A percentile compares a stretch with the other conserved stretches of the same genome.
These are phyloP conservation scores for Euzetes globulus DNA, from an alignment of 2,888 invertebrate species.

Conservation along the genomic window DNA sequence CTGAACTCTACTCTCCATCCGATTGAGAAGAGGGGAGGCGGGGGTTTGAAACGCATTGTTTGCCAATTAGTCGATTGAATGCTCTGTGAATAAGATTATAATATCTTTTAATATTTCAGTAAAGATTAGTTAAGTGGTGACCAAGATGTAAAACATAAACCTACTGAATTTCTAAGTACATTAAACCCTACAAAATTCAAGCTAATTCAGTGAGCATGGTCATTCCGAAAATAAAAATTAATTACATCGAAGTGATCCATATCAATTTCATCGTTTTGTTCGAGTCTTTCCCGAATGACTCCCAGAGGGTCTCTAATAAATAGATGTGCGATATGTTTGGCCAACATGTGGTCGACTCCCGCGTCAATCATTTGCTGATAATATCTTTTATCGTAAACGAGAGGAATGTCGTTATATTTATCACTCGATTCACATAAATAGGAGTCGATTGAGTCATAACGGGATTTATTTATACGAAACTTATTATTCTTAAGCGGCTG, in stretches of 20 bases:
- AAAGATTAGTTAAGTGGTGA: too few relatives aligned
- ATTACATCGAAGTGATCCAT: conserved; percentile 95
- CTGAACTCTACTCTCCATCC: conserved; percentile 99
- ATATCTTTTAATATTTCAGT: too few relatives aligned
- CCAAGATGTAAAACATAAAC: too few relatives aligned
- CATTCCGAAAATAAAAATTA: too few relatives aligned
- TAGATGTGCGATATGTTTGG: conserved; percentile 92
- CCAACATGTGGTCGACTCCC: conserved; percentile 81
- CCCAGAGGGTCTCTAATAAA: conserved; percentile 96
- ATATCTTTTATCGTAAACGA: conserved; percentile 74
- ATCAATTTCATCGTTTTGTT: conserved; percentile 86
- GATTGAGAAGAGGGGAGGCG: conserved; percentile 81
- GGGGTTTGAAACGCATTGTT: conserved; percentile 97
- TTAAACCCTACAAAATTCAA: too few relatives aligned
- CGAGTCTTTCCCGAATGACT: conserved; percentile 83
- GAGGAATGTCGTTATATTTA: conserved; percentile 85
- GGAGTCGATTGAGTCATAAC: conserved; percentile 96
- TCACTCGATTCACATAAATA: conserved; percentile 84
- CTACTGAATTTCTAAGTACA: too few relatives aligned
- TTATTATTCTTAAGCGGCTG: conserved; percentile 18
- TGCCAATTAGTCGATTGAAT: conserved; percentile 99
- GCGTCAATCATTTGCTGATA: conserved; percentile 73
- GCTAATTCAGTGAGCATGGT: neutral
- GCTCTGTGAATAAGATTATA: conserved; percentile 63
- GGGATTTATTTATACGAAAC: conserved; percentile 78